Conservation (phyloP, 1,140 invertebrate species). For the Antheraea mylitta region DNA sequence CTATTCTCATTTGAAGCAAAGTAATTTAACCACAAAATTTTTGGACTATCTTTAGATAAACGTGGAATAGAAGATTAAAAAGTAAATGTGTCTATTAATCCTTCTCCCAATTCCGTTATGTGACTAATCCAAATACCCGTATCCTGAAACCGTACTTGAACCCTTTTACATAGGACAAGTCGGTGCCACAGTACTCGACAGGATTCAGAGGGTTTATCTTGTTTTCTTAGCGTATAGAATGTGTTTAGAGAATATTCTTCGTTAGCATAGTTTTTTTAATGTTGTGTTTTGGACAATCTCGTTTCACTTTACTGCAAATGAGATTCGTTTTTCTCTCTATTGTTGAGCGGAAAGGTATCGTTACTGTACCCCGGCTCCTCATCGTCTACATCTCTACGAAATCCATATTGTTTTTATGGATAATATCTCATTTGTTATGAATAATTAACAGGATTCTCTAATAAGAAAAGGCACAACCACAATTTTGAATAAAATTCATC, state of each 20-base stretch:
- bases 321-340: slow-evolving; percentile 7
- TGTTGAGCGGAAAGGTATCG: slow-evolving; percentile 39
- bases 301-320: slow-evolving; percentile 9
- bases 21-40: not conserved
- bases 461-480: not conserved
- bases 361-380: slow-evolving; percentile 41
- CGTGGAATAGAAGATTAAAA: slow-evolving; percentile 7
- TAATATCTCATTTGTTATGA: not conserved
- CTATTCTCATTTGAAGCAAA: too few species aligned
- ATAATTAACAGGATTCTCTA: slow-evolving; percentile 6
- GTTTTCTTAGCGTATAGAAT: slow-evolving; percentile 20
- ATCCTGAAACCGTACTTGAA: slow-evolving; percentile 61
- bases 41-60: not conserved
- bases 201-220: slow-evolving; percentile 38
- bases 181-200: slow-evolving; percentile 46
- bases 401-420: not conserved
- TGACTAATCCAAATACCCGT: slow-evolving; percentile 29
- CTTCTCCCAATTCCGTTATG: slow-evolving; percentile 29
- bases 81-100: slow-evolving; percentile 38
- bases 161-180: slow-evolving; percentile 69
- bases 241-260: slow-evolving; percentile 9
- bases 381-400: slow-evolving; percentile 11
- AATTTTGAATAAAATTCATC: not conserved
- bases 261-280: slow-evolving; percentile 33
- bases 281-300: slow-evolving; percentile 30